Conservation (phyloP, 2,797 vertebrate genomes). For the Cyprinella venusta region DNA sequence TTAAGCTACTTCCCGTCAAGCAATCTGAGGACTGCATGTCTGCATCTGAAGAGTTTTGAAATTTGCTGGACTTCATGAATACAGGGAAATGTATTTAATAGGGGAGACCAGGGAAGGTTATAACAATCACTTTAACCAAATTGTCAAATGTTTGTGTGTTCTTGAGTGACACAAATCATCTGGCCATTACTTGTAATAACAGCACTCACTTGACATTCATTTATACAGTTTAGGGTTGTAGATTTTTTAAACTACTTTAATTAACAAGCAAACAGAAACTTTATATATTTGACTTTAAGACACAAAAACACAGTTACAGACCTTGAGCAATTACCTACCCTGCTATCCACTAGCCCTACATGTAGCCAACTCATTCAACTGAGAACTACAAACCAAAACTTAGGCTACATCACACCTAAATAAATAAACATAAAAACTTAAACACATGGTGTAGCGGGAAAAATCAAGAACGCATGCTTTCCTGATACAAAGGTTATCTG, state of each 20-base stretch:
- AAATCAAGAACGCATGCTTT: background rate
- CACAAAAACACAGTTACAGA: background rate
- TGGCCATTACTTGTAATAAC: background rate
- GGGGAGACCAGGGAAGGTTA: background rate
- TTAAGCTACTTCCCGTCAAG: constrained; percentile 50
- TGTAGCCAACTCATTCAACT: too few relatives aligned
- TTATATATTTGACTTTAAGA: background rate
- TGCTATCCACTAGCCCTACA: background rate
- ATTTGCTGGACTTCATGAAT: background rate
- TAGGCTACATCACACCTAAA: background rate
- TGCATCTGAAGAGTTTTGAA: background rate
- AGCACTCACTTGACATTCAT: background rate
- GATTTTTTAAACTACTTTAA: background rate
- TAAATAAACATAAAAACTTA: background rate
- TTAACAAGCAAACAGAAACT: background rate
- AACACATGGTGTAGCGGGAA: background rate
- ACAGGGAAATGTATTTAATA: background rate
- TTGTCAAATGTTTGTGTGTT: background rate
- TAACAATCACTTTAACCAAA: background rate
- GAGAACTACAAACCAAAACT: background rate
- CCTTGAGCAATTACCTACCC: background rate
- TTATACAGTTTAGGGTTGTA: background rate
- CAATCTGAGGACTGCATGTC: constrained; percentile 25
- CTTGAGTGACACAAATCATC: background rate
- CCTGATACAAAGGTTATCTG: background rate